A percentile compares a stretch with the other conserved stretches of the same genome.
phyloP scores from a whole-genome alignment of 2,888 invertebrate genomes.

The Lucinisca nassula region DNA sequence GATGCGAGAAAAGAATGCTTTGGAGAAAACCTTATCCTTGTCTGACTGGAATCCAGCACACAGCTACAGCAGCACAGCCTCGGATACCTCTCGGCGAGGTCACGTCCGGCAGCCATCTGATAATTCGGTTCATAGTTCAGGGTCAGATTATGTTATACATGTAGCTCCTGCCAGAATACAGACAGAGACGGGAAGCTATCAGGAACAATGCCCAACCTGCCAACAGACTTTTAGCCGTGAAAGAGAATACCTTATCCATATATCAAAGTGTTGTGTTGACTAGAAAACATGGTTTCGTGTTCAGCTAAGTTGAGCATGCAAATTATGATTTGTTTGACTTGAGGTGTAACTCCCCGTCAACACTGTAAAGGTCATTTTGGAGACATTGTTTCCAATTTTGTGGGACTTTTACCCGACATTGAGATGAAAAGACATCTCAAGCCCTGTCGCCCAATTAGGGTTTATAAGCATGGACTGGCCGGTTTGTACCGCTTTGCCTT shows the following conservation, averaged over 20 bases:
- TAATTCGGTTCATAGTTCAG: not conserved
- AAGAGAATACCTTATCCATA: not conserved
- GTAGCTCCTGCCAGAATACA: not conserved
- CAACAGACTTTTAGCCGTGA: not conserved
- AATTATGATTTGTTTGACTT: too few relatives aligned
- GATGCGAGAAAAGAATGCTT: slow-evolving; percentile 44
- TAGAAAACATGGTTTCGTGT: too few relatives aligned
- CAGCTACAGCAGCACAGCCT: not conserved
- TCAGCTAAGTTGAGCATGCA: too few relatives aligned
- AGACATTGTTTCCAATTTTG: too few relatives aligned
- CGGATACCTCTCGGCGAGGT: not conserved
- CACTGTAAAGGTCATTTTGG: too few relatives aligned
- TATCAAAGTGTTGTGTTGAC: not conserved
- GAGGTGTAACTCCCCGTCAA: too few relatives aligned
- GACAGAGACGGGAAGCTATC: not conserved
- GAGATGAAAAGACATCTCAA: too few relatives aligned
- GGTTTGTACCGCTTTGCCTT: too few relatives aligned
- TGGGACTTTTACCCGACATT: too few relatives aligned
- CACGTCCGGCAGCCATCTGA: not conserved
- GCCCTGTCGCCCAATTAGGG: too few relatives aligned
- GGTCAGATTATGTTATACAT: not conserved
- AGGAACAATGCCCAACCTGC: not conserved
- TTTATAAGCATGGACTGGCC: too few relatives aligned
- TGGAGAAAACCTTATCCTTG: slow-evolving; percentile 32
- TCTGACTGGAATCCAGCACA: not conserved